Percentiles rank a stretch among this genome's conserved stretches.
Evolutionary conservation across 1,140 invertebrate species (phyloP).

Genomic region (Venturia canescens): DNA sequence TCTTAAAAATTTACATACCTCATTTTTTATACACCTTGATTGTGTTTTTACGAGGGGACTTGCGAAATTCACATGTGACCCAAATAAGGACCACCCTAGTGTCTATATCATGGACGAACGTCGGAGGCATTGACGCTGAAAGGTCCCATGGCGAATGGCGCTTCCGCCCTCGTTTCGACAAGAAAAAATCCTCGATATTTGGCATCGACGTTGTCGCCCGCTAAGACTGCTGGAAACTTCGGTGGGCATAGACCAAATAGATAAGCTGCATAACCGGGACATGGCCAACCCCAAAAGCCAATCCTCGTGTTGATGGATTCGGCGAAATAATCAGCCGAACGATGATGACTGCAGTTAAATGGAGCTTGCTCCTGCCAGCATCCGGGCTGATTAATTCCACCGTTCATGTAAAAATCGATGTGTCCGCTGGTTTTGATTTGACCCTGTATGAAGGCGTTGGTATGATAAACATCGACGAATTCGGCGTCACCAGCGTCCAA

Average conservation of each 20-base stretch:
- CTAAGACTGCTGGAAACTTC: conserved; percentile 67
- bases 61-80: too few relatives aligned
- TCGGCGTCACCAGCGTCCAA: conserved; percentile 83
- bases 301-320: conserved; percentile 83
- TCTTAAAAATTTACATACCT: too few relatives aligned
- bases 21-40: too few relatives aligned
- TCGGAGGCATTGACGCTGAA: conserved; percentile 59
- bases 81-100: too few relatives aligned
- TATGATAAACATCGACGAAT: conserved; percentile 87
- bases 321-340: conserved; percentile 83
- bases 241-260: conserved; percentile 79
- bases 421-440: conserved; percentile 81
- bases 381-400: conserved; percentile 83
- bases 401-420: conserved; percentile 86
- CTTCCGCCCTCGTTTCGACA: conserved; percentile 65
- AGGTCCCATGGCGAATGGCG: conserved; percentile 68
- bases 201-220: conserved; percentile 67
- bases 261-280: conserved; percentile 81
- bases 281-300: conserved; percentile 86
- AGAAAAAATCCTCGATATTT: conserved; percentile 64
- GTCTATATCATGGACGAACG: background rate
- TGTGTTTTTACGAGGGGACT: too few relatives aligned
- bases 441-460: conserved; percentile 83
- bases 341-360: conserved; percentile 81
- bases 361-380: conserved; percentile 76